Base-by-base conservation (phyloP, 2,113 vertebrate species). In the Phalacrocorax brasilianus region DNA sequence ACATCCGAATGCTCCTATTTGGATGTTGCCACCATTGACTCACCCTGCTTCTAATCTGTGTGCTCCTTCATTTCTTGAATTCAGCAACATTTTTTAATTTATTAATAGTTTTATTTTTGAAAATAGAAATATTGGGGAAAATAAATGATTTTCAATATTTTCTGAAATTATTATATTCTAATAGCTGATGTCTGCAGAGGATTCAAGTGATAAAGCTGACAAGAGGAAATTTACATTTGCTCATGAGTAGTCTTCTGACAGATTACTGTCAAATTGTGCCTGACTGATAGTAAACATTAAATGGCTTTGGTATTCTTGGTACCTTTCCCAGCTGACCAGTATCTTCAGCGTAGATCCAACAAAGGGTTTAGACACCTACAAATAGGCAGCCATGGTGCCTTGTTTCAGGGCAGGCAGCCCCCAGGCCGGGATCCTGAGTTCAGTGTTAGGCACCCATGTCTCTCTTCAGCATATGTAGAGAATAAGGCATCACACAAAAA, bases 1-100 rank as follows among this genome's bases (percentile, higher is more conserved):
- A 88, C 97, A 98, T 98, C 97, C 97, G 97, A 98, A 97, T 95
- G 67, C 21, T 91, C 75, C 72, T 93, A 88, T 92, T 98, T 98
- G 97, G 97, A 98, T 98, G 93, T 78, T 83, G 27, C 77, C 74
- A 91, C 88, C 47, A 47, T 91, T 90, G 85, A 95, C 32, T 95
- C 93, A 82, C 88, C 79, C 68, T 88, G 96, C 93, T 90, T 95
- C 74, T 96, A 88, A 93, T 96, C 72, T 91, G 67, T 96, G 82
- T 97, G 92, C 92, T 95, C 65, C 59, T 91, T 97, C 92, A 92
- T 97, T 85, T 94, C 78, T 96, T 77, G 56, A 93, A 95, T 95
- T 85, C 85, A 84, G 53, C 80, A 90, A 44, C 11, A 45, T 84
- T 77, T 83, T 49, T 87, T 66, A 87, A 93, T n/a, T 84, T 87